Evolutionary conservation across 2,797 vertebrate genomes (phyloP), one percentile per base, ranked within the genome.

Genomic region (Acipenser oxyrinchus): DNA sequence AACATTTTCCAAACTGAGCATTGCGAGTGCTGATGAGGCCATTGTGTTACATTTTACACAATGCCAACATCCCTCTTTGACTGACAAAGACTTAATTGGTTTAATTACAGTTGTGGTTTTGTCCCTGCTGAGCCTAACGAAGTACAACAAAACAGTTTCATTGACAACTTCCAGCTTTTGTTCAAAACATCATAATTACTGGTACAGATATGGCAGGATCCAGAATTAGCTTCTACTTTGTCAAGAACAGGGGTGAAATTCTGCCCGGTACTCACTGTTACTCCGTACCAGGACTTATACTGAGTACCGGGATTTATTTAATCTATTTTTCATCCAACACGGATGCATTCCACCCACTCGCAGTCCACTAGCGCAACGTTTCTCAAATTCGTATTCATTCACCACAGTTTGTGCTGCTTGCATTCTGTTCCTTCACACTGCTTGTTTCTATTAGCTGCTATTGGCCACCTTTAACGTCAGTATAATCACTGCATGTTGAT

Each of bases 31-130:
- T n/a, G 11, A 58, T 58, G 55, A 58, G 55, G 15, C 55, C 55
- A 58, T n/a, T 58, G 55, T n/a, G 12, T 13, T 37, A n/a, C 12
- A 58, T 58, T 58, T 58, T 58, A 58, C 15, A 13, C 55, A 13
- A 58, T 58, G 55, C 55, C 55, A 58, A 58, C 10, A 58, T 58
- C 55, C 55, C 55, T n/a, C 12, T 13, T 6, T 58, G 55, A 58
- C 10, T 58, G 55, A 58, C 37, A 37, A 58, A 58, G 55, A 58
- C 55, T 58, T 58, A 58, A 58, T 58, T 58, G 12, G 55, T 58
- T 58, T 58, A 58, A 58, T 58, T 58, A 58, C 55, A 58, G 11
- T 58, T 11, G 55, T 13, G 55, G 55, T 58, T 58, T 53, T 11
- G 6, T 58, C 10, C 15, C 10, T n/a, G 12, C 10, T 58, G 11